A percentile compares a stretch with the other conserved stretches of the same genome.
These are phyloP conservation scores for Vireo griseus DNA, from an alignment of 2,797 vertebrate genomes.

Conservation along the genomic window DNA sequence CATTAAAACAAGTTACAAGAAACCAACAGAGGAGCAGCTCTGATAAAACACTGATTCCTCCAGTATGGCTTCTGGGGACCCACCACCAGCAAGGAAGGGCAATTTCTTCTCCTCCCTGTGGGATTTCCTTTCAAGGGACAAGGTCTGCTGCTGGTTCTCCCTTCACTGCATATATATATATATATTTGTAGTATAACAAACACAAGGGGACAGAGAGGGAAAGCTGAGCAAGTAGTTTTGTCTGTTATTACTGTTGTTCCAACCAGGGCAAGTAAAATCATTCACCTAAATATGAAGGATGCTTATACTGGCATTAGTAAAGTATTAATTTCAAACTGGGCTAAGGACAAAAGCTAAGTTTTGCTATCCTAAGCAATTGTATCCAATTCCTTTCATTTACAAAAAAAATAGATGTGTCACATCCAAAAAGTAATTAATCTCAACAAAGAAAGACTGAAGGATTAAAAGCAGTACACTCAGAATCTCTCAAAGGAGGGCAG, in stretches of 20 bases:
- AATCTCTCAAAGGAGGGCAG: not conserved
- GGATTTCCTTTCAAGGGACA: not conserved
- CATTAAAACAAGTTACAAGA: not conserved
- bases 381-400: not conserved
- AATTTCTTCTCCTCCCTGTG: not conserved
- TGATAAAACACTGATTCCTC: not conserved
- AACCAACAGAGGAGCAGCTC: not conserved
- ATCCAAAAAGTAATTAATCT: not conserved
- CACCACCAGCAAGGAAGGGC: not conserved
- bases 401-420: not conserved
- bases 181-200: not conserved
- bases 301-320: not conserved
- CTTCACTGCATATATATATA: not conserved
- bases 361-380: not conserved
- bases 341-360: not conserved
- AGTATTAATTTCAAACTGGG: not conserved
- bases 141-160: not conserved
- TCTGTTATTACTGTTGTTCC: not conserved
- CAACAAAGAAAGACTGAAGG: not conserved
- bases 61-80: not conserved
- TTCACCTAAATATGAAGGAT: not conserved
- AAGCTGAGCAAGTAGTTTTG: not conserved
- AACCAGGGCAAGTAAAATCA: not conserved
- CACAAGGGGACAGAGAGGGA: not conserved
- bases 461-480: not conserved